These are phyloP conservation scores for Amphimedon queenslandica DNA, from an alignment of 37 sponge, comb jelly and placozoan genomes.

Conservation along the genomic window DNA sequence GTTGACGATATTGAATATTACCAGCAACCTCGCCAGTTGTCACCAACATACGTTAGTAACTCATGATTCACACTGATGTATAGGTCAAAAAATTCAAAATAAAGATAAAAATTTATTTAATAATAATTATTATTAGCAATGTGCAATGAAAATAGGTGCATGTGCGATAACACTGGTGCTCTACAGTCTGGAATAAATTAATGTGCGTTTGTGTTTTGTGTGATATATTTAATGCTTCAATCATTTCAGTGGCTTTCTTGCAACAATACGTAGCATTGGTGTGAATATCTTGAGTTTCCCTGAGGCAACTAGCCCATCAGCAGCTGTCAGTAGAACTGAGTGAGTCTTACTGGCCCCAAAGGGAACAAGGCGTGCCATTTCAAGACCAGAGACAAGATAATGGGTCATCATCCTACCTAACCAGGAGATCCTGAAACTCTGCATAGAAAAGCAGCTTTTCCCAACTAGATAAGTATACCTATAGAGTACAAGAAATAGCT, in stretches of 20 bases:
- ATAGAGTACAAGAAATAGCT: not conserved
- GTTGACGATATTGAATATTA: no score
- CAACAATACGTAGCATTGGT: constrained; percentile 53
- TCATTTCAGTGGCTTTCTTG: constrained; percentile 47
- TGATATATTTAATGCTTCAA: not conserved
- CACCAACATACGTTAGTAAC: no score
- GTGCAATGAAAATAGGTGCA: not conserved
- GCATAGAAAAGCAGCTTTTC: constrained; percentile 12
- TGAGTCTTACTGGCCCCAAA: constrained; percentile 48
- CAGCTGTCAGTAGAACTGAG: constrained; percentile 40
- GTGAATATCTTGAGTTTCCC: constrained; percentile 67
- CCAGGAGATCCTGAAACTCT: constrained; percentile 39
- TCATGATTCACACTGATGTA: no score
- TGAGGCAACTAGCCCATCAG: constrained; percentile 24
- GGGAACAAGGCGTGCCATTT: constrained; percentile 41
- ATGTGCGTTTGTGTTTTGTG: not conserved
- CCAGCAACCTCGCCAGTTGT: no score
- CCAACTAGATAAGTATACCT: constrained; percentile 44
- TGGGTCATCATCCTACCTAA: constrained; percentile 58
- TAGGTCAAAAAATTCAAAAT: no score
- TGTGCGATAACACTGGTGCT: not conserved
- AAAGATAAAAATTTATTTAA: no score
- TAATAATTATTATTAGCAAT: no score
- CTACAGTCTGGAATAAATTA: not conserved
- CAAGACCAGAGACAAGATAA: constrained; percentile 26